phyloP scores from a whole-genome alignment of 1,140 invertebrate genomes.

The Drosophila cardini region DNA sequence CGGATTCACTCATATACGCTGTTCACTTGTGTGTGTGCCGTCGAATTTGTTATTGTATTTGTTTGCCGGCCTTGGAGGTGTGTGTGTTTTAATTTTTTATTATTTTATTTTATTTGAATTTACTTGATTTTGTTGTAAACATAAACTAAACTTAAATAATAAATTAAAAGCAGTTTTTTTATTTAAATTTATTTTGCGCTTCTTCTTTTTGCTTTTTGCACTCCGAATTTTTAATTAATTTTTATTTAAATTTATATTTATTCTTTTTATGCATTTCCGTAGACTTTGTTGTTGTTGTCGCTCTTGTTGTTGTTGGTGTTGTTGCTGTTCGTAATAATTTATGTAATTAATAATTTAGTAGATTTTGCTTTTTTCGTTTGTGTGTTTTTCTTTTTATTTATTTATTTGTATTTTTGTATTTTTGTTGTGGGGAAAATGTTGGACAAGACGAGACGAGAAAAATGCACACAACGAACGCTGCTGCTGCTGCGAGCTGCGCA shows the following conservation, averaged over 20 bases:
- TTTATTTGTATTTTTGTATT: slow-evolving; percentile 27
- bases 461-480: slow-evolving; percentile 76
- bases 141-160: slow-evolving; percentile 74
- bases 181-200: slow-evolving; percentile 37
- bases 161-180: slow-evolving; percentile 57
- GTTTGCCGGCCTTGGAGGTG: slow-evolving; percentile 51
- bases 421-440: slow-evolving; percentile 45
- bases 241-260: slow-evolving; percentile 51
- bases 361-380: slow-evolving; percentile 9
- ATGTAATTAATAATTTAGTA: slow-evolving; percentile 21
- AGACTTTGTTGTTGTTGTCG: slow-evolving; percentile 7
- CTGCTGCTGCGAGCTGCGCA: slow-evolving; percentile 83
- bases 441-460: slow-evolving; percentile 57
- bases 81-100: slow-evolving; percentile 18
- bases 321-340: slow-evolving; percentile 1
- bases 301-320: slow-evolving; percentile 9
- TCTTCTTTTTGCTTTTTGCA: slow-evolving; percentile 33
- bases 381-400: slow-evolving; percentile 20
- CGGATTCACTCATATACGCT: too few species aligned
- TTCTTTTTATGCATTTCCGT: slow-evolving; percentile 55
- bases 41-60: slow-evolving; percentile 39
- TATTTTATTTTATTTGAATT: slow-evolving; percentile 32
- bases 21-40: slow-evolving; percentile 13
- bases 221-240: slow-evolving; percentile 16
- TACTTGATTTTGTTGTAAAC: slow-evolving; percentile 33